Evolutionary conservation across 2,113 vertebrate genomes (phyloP), one percentile per base, ranked within the genome.

Genomic region (Scortum barcoo): DNA sequence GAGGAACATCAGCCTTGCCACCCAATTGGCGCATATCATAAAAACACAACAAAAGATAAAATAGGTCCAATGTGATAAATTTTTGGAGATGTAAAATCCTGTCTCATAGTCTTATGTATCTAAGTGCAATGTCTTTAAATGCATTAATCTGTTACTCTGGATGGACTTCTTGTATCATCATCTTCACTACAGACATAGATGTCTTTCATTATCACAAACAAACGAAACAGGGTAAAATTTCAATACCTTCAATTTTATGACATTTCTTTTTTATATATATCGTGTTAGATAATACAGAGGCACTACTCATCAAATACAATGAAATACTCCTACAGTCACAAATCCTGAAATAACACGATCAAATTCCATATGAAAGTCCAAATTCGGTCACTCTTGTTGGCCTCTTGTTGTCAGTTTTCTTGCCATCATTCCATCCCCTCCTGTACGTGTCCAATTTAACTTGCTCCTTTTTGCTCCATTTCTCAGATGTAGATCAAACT

Each of bases 401-500:
- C 56, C 51, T 73, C 67, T 70, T 75, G 58, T 57, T 33, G n/a
- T 51, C 66, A 22, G 66, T 72, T 57, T 69, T 65, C 71, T 61
- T 44, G 65, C 76, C 38, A 53, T 81, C 53, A 8, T 68, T 69
- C 38, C 38, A 36, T 81, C 69, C 72, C 74, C 77, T 87, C 85
- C 76, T 82, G 85, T 76, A 88, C 46, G 13, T 54, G 60, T 88
- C 93, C 93, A 94, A 94, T 95, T 95, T 94, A 92, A 80, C 80
- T 78, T 71, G 77, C 50, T 88, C 85, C 83, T 85, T 73, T 90
- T 78, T 86, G 82, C 86, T 92, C 87, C 44, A 14, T 78, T 72
- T 88, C 93, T 94, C 88, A 94, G 92, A 94, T 92, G 90, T 88
- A 90, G 92, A 95, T 95, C 94, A 95, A 96, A 93, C 93, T 94